A percentile compares a stretch with the other conserved stretches of the same genome.
These are phyloP conservation scores for Psittacula derbiana DNA, from an alignment of 2,797 vertebrate species.

Conservation along the genomic window DNA sequence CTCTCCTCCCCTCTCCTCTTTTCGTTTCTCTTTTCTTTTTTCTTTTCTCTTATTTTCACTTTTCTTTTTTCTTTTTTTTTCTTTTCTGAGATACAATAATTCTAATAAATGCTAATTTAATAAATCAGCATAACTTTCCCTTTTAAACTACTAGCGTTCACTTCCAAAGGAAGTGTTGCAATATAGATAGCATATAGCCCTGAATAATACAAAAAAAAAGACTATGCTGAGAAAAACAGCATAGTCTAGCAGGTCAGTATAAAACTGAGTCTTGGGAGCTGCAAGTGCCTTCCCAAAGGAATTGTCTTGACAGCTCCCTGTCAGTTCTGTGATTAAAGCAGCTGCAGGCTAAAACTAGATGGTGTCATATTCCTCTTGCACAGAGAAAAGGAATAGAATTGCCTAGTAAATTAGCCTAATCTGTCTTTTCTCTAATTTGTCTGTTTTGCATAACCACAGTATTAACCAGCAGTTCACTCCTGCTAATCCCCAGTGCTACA, in stretches of 20 bases:
- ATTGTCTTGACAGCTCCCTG: neutral
- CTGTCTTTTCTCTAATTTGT: constrained; percentile 26
- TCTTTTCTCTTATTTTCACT: too few species aligned
- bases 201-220: neutral
- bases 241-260: neutral
- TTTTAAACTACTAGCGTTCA: neutral
- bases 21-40: neutral
- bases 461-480: constrained; percentile 12
- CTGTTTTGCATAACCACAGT: constrained; percentile 23
- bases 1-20: too few species aligned
- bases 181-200: neutral
- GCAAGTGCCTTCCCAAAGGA: neutral
- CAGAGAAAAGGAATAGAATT: neutral
- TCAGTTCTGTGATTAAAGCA: neutral
- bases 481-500: neutral
- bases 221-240: neutral
- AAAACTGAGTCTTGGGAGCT: neutral
- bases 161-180: neutral
- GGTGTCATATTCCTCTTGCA: neutral
- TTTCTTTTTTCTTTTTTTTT: neutral
- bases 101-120: neutral
- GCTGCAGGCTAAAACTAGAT: constrained; percentile 8
- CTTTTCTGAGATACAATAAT: neutral
- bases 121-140: neutral
- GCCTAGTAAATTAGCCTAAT: constrained; percentile 42